Base-by-base conservation (phyloP, 2,888 invertebrate genomes). In the Amiota mariae region DNA sequence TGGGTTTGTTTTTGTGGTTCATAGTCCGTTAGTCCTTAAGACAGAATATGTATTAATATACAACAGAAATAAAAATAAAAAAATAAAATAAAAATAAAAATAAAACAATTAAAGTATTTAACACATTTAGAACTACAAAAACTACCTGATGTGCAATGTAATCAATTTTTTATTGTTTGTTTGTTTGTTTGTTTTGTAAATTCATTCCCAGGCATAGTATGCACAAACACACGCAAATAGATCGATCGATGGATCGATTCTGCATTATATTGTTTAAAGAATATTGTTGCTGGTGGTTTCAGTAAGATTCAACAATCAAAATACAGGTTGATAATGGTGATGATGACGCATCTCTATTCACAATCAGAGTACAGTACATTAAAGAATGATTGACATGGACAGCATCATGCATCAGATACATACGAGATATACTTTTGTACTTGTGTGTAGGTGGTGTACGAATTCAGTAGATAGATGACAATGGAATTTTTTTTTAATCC, bases 361-460 rank as follows among this genome's bases (percentile, higher is more conserved):
- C 12, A 20, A 48, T 66, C 48, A 20, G 51, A 36, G 36, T 36
- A 36, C 12, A 54, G 54, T 4, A 54, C 54, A 54, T 12, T 12
- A 6, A 36, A 54, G 12, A 10, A 68, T 68, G 67, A 54, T 20
- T 68, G 67, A 68, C 67, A 68, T 54, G 67, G 54, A 20, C 51
- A 51, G 67, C 67, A 67, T 67, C 51, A 49, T 66, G 47, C 47
- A 63, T 63, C 15, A 15, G 11, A 15, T 15, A 4, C 48, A 15
- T 64, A 47, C 47, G 15, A 64, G 13, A 61, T 20, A 61, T 71
- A 36, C 20, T 61, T 56, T 70, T 47, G 24, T 47, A 46, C 13
- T 36, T 70, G 48, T 47, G 46, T 71, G 61, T 66, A 20, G 57
- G 63, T 75, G 54, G 24, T 63, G 67, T 46, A 63, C 56, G 71